These are phyloP conservation scores for Pelosia muscerda DNA, from an alignment of 2,888 invertebrate species.

Conservation along the genomic window DNA sequence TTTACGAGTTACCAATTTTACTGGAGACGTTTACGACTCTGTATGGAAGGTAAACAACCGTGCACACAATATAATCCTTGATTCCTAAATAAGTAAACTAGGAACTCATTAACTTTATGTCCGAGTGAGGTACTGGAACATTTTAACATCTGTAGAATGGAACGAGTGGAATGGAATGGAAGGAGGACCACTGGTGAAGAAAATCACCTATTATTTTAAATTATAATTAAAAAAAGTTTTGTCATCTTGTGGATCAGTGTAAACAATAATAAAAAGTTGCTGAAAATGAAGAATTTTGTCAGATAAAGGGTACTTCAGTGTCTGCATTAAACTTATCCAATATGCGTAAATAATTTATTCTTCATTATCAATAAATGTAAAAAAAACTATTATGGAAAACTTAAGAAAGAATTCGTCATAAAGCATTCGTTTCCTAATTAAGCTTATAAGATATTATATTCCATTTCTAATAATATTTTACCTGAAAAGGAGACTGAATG, in stretches of 20 bases:
- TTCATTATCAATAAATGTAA: no score
- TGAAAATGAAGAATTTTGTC: no score
- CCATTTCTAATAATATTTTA: no score
- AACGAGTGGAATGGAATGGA: no score
- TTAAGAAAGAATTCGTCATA: no score
- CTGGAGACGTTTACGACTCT: slow-evolving; percentile 44
- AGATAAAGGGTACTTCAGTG: background rate
- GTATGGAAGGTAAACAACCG: slow-evolving; percentile 49
- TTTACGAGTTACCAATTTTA: slow-evolving; percentile 51
- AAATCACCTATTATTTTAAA: background rate
- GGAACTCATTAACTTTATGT: slow-evolving; percentile 20
- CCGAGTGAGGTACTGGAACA: slow-evolving; percentile 8
- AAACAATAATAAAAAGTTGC: background rate
- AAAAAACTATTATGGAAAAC: no score
- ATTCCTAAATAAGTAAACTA: slow-evolving; percentile 28
- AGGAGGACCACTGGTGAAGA: background rate
- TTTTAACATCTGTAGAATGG: background rate
- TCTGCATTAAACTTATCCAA: background rate
- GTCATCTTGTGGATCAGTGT: background rate
- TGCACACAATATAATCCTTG: slow-evolving; percentile 44
- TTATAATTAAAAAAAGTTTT: background rate
- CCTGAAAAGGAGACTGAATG: background rate
- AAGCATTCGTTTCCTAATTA: no score
- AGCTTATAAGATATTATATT: no score
- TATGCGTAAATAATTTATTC: no score